Evolutionary conservation across 2,113 vertebrate genomes (phyloP), one percentile per base, ranked within the genome.

Genomic region (Indri indri): DNA sequence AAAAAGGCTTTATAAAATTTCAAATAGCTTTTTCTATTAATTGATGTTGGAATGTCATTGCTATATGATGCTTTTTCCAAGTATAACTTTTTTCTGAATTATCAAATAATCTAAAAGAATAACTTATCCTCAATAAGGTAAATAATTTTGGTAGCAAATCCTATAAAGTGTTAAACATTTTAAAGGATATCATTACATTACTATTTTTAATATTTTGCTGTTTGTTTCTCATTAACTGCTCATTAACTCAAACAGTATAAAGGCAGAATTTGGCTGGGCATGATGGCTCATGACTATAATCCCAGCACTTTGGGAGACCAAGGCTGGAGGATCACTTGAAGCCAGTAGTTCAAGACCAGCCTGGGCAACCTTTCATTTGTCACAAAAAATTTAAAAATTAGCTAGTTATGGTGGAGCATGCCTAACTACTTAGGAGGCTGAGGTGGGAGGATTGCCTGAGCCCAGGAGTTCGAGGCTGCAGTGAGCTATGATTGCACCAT

Each of bases 1-100:
- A 82, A 96, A 97, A 97, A 45, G 30, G 8, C 40, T 87, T 94
- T 90, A 32, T 30, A 87, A 95, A 93, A 82, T 52, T 90, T 81
- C 50, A 45, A 50, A n/a, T 57, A 70, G 25, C n/a, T 96, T 89
- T 90, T 81, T 89, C 22, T 54, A 23, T 73, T 70, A 50, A 40
- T 84, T 50, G 17, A 40, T 50, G 10, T 94, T 97, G 54, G 32
- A 91, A 93, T 40, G 70, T 95, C 34, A n/a, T 87, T 94, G n/a
- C 30, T 85, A 59, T 63, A 77, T 42, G 54, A 85, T 80, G 34
- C 17, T 27, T 93, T 97, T 93, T 66, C 17, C 34, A 95, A 85
- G 34, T 81, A 81, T 63, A 63, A 86, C 14, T 27, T 91, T 81
- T 70, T 87, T 47, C 30, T 68, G 27, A 86, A 91, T 88, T 71